These are phyloP conservation scores for Polydesmus complanatus DNA, from an alignment of 2,888 invertebrate genomes.

Conservation along the genomic window DNA sequence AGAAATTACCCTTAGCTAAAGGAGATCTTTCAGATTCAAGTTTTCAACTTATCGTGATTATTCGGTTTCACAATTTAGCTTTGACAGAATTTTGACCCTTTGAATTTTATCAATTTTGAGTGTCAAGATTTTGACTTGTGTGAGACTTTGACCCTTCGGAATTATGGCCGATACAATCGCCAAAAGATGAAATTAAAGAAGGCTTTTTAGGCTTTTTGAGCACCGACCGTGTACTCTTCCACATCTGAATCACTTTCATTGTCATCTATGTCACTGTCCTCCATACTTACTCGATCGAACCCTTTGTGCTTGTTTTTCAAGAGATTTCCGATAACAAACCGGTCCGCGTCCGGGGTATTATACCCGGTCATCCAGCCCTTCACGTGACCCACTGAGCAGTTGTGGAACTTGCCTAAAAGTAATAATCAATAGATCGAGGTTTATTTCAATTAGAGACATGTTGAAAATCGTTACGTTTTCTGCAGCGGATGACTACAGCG, in stretches of 20 bases:
- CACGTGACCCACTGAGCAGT: slow-evolving; percentile 16
- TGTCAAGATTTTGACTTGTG: no score
- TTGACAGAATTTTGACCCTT: no score
- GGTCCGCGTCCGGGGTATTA: slow-evolving; percentile 13
- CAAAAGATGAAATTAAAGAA: not conserved
- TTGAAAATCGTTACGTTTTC: slow-evolving; percentile 28
- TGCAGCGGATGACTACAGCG: slow-evolving; percentile 29
- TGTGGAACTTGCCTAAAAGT: slow-evolving; percentile 23
- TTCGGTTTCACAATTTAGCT: no score
- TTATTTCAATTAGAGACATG: not conserved
- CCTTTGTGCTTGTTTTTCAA: slow-evolving; percentile 27
- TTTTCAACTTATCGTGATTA: no score
- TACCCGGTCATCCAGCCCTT: slow-evolving; percentile 19
- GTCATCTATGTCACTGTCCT: slow-evolving; percentile 30
- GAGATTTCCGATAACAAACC: slow-evolving; percentile 29
- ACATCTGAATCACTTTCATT: slow-evolving; percentile 30
- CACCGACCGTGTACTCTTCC: slow-evolving; percentile 28
- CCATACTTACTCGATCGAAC: slow-evolving; percentile 29
- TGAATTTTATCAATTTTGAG: no score
- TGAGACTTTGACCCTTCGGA: no score
- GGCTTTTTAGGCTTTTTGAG: slow-evolving; percentile 23
- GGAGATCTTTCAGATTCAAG: no score
- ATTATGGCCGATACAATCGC: no score
- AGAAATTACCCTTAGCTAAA: no score
- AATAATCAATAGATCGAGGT: slow-evolving; percentile 3